These are phyloP conservation scores for Geotrupes spiniger DNA, from an alignment of 2,888 invertebrate species.

Conservation along the genomic window DNA sequence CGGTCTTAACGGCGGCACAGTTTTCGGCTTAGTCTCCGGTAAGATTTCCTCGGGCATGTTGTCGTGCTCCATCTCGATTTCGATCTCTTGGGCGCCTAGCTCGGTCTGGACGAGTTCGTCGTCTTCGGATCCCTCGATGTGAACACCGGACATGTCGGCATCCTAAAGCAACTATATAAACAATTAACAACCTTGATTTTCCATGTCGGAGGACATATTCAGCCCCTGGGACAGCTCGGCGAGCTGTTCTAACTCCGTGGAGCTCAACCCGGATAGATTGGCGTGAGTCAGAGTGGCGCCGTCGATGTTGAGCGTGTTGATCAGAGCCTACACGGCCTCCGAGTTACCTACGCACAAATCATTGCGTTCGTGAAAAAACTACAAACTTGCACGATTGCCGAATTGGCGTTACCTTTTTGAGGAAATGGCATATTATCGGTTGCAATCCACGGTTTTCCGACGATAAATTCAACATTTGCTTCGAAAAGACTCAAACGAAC, in stretches of 20 bases:
- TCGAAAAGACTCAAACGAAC: slow-evolving; percentile 40
- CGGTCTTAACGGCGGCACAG: slow-evolving; percentile 44
- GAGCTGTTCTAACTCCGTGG: slow-evolving; percentile 41
- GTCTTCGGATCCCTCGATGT: slow-evolving; percentile 28
- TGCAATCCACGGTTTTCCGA: slow-evolving; percentile 26
- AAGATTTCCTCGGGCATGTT: slow-evolving; percentile 39
- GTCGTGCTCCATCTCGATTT: slow-evolving; percentile 41
- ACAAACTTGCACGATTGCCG: neutral
- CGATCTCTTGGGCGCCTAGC: slow-evolving; percentile 41
- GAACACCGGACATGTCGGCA: slow-evolving; percentile 13
- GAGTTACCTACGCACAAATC: slow-evolving; percentile 31
- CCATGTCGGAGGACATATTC: slow-evolving; percentile 39
- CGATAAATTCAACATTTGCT: slow-evolving; percentile 35
- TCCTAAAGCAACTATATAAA: no score
- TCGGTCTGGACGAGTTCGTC: slow-evolving; percentile 42
- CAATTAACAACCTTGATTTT: slow-evolving; percentile 44
- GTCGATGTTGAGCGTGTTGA: slow-evolving; percentile 38
- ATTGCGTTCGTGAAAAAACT: neutral
- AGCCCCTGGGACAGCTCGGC: slow-evolving; percentile 44
- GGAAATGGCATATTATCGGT: slow-evolving; percentile 35
- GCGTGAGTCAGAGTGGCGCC: no score
- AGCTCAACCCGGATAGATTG: slow-evolving; percentile 36
- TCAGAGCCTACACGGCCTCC: slow-evolving; percentile 37
- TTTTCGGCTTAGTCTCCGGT: slow-evolving; percentile 35
- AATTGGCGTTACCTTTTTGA: slow-evolving; percentile 33